These are phyloP conservation scores for Pandemis corylana DNA, from an alignment of 2,888 invertebrate species.

Conservation along the genomic window DNA sequence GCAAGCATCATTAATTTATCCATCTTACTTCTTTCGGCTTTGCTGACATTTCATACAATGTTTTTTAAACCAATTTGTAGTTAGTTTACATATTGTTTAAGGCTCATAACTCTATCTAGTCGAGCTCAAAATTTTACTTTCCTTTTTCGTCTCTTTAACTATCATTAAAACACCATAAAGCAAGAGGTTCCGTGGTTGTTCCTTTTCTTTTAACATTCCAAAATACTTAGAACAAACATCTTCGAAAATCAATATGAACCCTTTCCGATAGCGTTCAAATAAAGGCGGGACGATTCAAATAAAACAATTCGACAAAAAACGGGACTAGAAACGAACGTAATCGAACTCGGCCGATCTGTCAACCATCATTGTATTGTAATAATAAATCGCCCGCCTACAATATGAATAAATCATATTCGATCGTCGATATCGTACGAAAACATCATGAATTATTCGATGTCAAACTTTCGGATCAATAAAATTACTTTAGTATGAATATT, in stretches of 20 bases:
- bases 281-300: constrained; percentile 69
- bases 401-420: constrained; percentile 65
- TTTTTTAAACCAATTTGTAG: not conserved
- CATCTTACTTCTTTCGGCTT: constrained; percentile 10
- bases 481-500: constrained; percentile 40
- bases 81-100: not conserved
- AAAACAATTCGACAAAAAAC: constrained; percentile 65
- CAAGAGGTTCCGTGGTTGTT: constrained; percentile 43
- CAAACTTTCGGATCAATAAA: constrained; percentile 43
- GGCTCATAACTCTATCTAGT: not conserved
- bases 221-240: constrained; percentile 76
- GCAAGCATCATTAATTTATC: constrained; percentile 63
- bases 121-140: constrained; percentile 6
- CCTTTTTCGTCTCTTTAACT: constrained; percentile 18
- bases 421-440: constrained; percentile 47
- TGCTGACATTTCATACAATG: not conserved
- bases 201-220: constrained; percentile 57
- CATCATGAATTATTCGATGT: constrained; percentile 41
- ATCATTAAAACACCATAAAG: constrained; percentile 39
- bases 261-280: constrained; percentile 77
- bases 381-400: constrained; percentile 56
- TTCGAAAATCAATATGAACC: constrained; percentile 80
- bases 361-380: constrained; percentile 75
- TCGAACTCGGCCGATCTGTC: constrained; percentile 78
- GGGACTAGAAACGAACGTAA: constrained; percentile 57